Conservation (phyloP, 2,888 invertebrate species). For the Lordiphosa fenestrarum region DNA sequence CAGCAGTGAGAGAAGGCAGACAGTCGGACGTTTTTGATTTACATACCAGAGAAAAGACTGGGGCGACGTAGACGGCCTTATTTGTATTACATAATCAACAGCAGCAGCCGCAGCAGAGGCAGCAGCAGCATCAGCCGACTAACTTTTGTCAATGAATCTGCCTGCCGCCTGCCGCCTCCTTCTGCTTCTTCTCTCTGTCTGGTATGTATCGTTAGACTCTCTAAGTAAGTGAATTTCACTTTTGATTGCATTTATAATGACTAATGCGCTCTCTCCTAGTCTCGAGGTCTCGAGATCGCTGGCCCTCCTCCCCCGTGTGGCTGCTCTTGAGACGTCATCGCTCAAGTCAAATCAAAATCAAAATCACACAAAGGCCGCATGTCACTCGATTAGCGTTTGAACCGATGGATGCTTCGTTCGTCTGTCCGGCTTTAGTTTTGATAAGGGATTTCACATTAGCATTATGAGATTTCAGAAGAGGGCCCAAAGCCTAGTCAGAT, state of each 20-base stretch:
- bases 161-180: not conserved
- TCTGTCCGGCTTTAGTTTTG: conserved; percentile 30
- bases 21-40: conserved; percentile 38
- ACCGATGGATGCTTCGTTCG: conserved; percentile 19
- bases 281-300: conserved; percentile 5
- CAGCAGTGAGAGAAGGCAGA: not conserved
- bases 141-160: not conserved
- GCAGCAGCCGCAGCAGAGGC: conserved; percentile 17
- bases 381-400: conserved; percentile 40
- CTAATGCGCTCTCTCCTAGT: conserved; percentile 2
- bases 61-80: conserved; percentile 4
- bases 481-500: conserved; percentile 5
- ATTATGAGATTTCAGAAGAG: conserved; percentile 4
- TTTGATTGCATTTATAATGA: conserved; percentile 11
- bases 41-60: conserved; percentile 30
- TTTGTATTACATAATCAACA: conserved; percentile 52
- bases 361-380: conserved; percentile 61
- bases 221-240: conserved; percentile 1
- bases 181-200: not conserved
- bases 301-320: not conserved
- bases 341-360: conserved; percentile 15
- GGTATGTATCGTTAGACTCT: not conserved
- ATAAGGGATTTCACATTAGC: conserved; percentile 3
- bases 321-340: conserved; percentile 35
- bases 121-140: too few relatives aligned